Evolutionary conservation across 2,113 vertebrate genomes (phyloP).

Genomic region (Dolichallabes microphthalmus): DNA sequence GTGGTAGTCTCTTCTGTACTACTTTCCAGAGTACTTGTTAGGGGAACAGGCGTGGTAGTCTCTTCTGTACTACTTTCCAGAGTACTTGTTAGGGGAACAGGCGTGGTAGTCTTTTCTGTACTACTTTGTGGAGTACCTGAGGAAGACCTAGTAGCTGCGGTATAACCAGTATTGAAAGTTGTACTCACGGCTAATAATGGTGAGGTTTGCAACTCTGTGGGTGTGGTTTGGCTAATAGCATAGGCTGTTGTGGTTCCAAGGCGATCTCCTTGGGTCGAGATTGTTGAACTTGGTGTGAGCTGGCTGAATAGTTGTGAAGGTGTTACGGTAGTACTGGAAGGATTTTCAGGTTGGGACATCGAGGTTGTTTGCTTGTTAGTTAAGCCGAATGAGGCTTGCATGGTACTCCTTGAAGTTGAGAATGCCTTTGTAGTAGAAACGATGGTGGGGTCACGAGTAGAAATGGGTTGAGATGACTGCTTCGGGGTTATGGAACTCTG

Average conservation of each 20-base stretch:
- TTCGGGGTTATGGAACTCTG: slow-evolving; percentile 24
- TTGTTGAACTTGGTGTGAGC: slow-evolving; percentile 2
- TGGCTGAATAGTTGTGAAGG: background rate
- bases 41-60: background rate
- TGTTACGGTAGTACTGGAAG: background rate
- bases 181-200: background rate
- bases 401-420: slow-evolving; percentile 28
- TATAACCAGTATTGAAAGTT: background rate
- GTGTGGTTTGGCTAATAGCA: background rate
- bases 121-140: no score
- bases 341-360: background rate
- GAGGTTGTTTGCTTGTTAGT: background rate
- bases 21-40: background rate
- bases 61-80: background rate
- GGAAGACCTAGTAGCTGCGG: background rate
- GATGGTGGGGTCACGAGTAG: slow-evolving; percentile 45
- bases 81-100: no score
- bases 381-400: background rate
- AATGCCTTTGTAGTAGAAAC: slow-evolving; percentile 24
- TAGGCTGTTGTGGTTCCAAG: background rate
- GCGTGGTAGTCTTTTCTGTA: no score
- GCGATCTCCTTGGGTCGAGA: background rate
- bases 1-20: background rate
- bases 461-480: background rate
- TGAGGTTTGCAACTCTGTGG: background rate